phyloP scores from a whole-genome alignment of 2,113 vertebrate genomes.

The Charina bottae region DNA sequence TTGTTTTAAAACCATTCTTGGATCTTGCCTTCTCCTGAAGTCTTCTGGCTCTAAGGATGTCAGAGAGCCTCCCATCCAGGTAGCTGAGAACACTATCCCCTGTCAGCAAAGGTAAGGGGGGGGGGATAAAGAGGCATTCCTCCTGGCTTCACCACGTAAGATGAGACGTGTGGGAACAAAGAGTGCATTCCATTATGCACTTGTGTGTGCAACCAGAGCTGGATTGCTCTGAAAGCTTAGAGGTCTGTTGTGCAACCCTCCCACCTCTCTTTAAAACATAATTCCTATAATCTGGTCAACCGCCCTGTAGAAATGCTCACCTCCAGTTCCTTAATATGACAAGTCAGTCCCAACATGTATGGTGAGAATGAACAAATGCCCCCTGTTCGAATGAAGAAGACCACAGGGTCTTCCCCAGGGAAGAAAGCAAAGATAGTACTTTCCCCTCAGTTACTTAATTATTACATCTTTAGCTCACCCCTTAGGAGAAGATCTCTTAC shows the following conservation, averaged over 20 bases:
- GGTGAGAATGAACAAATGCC: neutral
- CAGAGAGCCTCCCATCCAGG: neutral
- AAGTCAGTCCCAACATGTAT: neutral
- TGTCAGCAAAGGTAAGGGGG: neutral
- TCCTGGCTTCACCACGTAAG: neutral
- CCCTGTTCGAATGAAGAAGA: neutral
- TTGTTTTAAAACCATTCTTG: neutral
- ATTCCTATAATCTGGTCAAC: conserved; percentile 69
- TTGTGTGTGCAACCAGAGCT: conserved; percentile 70
- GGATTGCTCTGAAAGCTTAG: conserved; percentile 65
- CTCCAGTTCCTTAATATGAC: neutral
- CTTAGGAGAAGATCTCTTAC: neutral
- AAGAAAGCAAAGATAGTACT: neutral
- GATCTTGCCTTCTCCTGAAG: neutral
- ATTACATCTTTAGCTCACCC: neutral
- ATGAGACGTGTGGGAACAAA: conserved; percentile 75
- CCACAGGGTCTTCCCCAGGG: neutral
- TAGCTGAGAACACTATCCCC: neutral
- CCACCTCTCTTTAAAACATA: conserved; percentile 40
- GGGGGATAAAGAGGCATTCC: neutral
- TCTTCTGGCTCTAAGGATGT: neutral
- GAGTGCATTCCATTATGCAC: conserved; percentile 72
- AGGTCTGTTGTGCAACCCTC: conserved; percentile 62
- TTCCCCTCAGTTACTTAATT: neutral
- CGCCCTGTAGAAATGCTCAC: conserved; percentile 62